phyloP scores from a whole-genome alignment of 2,888 invertebrate genomes.

The Pachycephus smyrnensis region DNA sequence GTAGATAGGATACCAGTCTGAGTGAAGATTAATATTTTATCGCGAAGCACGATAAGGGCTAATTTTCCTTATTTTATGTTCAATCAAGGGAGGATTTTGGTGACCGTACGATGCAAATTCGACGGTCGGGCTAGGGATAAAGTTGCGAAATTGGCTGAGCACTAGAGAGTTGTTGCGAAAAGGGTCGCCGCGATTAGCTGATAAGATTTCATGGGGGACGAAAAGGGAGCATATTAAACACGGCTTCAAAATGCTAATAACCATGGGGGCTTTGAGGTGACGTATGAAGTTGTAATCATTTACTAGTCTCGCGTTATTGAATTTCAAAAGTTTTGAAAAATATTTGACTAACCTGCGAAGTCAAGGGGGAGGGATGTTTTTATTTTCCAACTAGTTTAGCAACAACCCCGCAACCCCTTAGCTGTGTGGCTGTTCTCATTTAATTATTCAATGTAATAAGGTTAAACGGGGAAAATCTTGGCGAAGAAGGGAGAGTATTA shows the following conservation, averaged over 20 bases:
- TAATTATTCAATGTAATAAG: background rate
- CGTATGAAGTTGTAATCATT: background rate
- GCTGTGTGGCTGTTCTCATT: background rate
- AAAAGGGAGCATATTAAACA: background rate
- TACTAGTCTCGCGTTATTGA: background rate
- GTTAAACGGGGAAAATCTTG: background rate
- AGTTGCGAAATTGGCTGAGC: constrained; percentile 10
- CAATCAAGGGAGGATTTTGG: background rate
- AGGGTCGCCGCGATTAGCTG: background rate
- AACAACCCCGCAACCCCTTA: background rate
- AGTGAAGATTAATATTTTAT: background rate
- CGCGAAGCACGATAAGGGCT: background rate
- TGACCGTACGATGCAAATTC: background rate
- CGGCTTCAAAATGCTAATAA: background rate
- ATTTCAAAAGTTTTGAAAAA: background rate
- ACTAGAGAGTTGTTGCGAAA: constrained; percentile 15
- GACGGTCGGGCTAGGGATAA: background rate
- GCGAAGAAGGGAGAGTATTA: background rate
- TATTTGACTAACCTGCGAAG: background rate
- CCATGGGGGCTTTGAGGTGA: background rate
- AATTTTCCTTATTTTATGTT: background rate
- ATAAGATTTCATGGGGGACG: background rate
- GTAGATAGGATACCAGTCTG: background rate
- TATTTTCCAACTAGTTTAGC: background rate
- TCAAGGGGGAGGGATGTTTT: background rate